Conservation (phyloP, 2,797 vertebrate species). For the Gouania willdenowi region DNA sequence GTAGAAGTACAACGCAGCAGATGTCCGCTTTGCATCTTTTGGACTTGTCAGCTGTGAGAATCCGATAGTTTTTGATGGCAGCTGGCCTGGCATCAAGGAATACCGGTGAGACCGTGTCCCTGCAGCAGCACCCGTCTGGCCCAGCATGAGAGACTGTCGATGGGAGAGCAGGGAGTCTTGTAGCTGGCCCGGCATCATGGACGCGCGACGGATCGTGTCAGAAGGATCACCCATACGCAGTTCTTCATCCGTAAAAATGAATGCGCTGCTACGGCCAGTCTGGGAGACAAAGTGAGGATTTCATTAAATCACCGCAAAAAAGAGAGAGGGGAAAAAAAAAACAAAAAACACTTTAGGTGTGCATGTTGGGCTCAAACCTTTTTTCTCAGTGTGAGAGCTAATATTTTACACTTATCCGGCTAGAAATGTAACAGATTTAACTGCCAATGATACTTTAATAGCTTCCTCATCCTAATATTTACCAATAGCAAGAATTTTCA, state of each 20-base stretch:
- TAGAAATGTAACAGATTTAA: too few species aligned
- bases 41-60: conserved; percentile 43
- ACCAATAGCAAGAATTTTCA: too few species aligned
- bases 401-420: too few species aligned
- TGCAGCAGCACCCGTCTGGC: conserved; percentile 40
- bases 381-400: too few species aligned
- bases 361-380: too few species aligned
- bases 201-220: conserved; percentile 85
- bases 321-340: too few species aligned
- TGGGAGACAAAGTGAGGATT: conserved; percentile 10
- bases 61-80: conserved; percentile 5
- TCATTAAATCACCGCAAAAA: background rate
- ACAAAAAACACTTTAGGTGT: too few species aligned
- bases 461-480: too few species aligned
- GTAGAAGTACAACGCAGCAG: conserved; percentile 58
- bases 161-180: conserved; percentile 57
- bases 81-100: conserved; percentile 55
- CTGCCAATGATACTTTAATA: too few species aligned
- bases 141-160: conserved; percentile 67
- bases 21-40: conserved; percentile 72
- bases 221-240: conserved; percentile 83
- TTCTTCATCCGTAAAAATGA: conserved; percentile 85
- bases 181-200: conserved; percentile 81
- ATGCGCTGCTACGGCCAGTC: conserved; percentile 36
- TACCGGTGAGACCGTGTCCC: conserved; percentile 36